These are phyloP conservation scores for Leiothrix lutea DNA, from an alignment of 2,113 vertebrate genomes.

Conservation along the genomic window DNA sequence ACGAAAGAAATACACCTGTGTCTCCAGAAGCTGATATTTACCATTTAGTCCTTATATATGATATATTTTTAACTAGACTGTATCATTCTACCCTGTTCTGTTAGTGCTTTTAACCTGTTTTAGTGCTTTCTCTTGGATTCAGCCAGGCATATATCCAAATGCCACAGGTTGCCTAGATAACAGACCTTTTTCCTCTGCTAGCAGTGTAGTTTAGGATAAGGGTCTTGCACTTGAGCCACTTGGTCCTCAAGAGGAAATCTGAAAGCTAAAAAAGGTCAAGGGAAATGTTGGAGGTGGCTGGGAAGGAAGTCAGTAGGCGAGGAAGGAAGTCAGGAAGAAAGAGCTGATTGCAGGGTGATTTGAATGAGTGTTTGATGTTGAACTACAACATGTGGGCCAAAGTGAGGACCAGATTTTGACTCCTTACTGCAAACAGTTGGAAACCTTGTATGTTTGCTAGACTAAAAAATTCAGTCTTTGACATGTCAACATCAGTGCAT, in stretches of 20 bases:
- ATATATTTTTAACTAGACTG: background rate
- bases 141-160: background rate
- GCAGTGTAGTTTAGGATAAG: background rate
- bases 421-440: background rate
- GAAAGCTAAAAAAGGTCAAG: constrained; percentile 18
- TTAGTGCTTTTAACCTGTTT: no score
- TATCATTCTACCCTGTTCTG: background rate
- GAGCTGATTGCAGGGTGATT: background rate
- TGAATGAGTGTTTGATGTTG: background rate
- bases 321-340: constrained; percentile 12
- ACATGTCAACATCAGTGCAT: background rate
- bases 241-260: constrained; percentile 2
- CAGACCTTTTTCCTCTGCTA: background rate
- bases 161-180: background rate
- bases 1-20: fast-evolving
- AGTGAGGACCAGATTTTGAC: background rate
- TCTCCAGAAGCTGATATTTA: background rate
- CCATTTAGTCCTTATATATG: background rate
- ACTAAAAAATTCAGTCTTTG: background rate
- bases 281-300: constrained; percentile 13
- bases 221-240: background rate
- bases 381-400: background rate
- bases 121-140: background rate
- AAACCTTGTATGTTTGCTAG: background rate
- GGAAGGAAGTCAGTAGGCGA: background rate